Percentiles rank a stretch among this genome's conserved stretches.
Conservation (phyloP, 1,140 invertebrate genomes). For the Wasmannia auropunctata region DNA sequence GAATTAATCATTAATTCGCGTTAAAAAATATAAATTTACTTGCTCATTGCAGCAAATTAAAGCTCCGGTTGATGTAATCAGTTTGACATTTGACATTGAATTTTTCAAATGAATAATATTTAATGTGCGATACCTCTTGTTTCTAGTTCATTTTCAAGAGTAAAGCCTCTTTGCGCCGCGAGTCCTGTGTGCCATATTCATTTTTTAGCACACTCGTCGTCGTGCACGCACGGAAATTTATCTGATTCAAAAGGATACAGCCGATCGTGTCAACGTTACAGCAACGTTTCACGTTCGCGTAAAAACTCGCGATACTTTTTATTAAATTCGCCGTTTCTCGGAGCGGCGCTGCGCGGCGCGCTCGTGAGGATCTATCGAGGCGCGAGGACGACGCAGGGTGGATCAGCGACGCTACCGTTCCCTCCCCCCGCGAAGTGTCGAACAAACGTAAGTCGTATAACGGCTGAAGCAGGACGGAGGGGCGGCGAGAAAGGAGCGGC, state of each 20-base stretch:
- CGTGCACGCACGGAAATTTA: constrained; percentile 40
- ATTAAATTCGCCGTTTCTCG: constrained; percentile 47
- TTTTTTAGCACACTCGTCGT: constrained; percentile 6
- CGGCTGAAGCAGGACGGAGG: constrained; percentile 1
- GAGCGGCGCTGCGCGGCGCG: too few species aligned
- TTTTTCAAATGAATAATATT: too few species aligned
- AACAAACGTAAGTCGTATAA: constrained; percentile 52
- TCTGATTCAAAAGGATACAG: constrained; percentile 7
- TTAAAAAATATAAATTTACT: background rate
- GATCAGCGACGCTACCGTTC: constrained; percentile 11
- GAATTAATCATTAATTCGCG: background rate
- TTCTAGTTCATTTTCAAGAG: too few species aligned
- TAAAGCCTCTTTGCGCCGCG: too few species aligned
- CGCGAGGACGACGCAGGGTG: background rate
- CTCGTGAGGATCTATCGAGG: constrained; percentile 15
- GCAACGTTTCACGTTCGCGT: constrained; percentile 36
- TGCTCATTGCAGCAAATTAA: background rate
- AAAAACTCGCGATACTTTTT: constrained; percentile 44
- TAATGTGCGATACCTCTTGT: too few species aligned
- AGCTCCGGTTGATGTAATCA: too few species aligned
- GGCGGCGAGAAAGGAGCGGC: background rate
- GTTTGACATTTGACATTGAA: too few species aligned
- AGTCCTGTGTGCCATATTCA: background rate
- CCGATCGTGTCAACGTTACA: constrained; percentile 20
- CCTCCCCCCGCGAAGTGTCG: constrained; percentile 35